These are phyloP conservation scores for Ceratina calcarata DNA, from an alignment of 1,140 invertebrate species.

Conservation along the genomic window DNA sequence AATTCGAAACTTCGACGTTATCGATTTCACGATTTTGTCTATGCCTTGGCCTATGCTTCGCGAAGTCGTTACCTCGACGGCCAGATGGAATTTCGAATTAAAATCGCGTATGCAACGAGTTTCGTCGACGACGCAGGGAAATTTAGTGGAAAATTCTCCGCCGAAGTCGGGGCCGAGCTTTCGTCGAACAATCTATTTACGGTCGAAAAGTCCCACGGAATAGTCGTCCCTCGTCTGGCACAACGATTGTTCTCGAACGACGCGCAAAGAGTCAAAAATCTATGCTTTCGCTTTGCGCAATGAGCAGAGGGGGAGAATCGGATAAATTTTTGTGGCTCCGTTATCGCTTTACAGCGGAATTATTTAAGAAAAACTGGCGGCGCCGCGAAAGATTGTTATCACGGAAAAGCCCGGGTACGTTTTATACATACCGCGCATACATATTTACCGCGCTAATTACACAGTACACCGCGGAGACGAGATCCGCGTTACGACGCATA, in stretches of 20 bases:
- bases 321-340: no score
- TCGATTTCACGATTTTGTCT: conserved; percentile 17
- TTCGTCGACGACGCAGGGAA: background rate
- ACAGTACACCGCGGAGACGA: conserved; percentile 12
- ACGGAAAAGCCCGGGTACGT: background rate
- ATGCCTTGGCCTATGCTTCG: background rate
- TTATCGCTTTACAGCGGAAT: background rate
- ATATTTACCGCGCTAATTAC: conserved; percentile 37
- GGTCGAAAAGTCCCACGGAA: no score
- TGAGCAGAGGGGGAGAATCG: background rate
- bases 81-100: conserved; percentile 13
- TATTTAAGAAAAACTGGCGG: conserved; percentile 1
- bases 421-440: conserved; percentile 39
- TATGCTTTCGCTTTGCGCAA: background rate
- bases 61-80: background rate
- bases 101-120: background rate
- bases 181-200: no score
- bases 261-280: no score
- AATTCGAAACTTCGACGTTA: conserved; percentile 32
- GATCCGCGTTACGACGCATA: conserved; percentile 29
- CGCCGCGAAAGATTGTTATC: conserved; percentile 22
- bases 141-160: background rate
- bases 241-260: no score
- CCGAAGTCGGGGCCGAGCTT: no score
- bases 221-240: no score